Conservation (phyloP, 2,113 vertebrate species). For the Macroglossus sobrinus region DNA sequence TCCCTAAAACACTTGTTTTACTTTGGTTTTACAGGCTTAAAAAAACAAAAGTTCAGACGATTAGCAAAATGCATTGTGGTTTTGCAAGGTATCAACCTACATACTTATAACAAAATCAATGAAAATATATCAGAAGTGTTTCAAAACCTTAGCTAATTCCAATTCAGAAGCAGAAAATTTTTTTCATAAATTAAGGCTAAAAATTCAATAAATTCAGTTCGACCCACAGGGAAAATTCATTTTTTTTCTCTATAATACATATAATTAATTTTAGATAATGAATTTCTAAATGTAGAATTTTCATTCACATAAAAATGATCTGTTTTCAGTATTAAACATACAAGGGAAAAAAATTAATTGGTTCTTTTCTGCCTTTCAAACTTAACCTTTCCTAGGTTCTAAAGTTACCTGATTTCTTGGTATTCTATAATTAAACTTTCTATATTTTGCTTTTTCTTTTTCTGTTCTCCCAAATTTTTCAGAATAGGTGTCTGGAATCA, state of each 20-base stretch:
- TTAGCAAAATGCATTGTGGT: constrained; percentile 5
- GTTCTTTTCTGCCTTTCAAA: background rate
- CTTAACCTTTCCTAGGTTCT: background rate
- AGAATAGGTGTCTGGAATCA: background rate
- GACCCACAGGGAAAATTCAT: background rate
- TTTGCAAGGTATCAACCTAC: background rate
- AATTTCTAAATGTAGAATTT: constrained; percentile 33
- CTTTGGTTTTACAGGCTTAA: background rate
- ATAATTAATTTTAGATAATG: constrained; percentile 21
- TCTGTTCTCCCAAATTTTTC: background rate
- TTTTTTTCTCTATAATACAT: background rate
- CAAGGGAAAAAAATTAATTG: background rate
- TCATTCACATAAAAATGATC: constrained; percentile 2
- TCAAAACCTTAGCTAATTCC: constrained; percentile 17
- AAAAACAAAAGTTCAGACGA: background rate
- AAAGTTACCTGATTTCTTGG: background rate
- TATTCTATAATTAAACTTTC: background rate
- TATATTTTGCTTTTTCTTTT: background rate
- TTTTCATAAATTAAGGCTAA: constrained; percentile 31
- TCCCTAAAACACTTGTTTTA: background rate
- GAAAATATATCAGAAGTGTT: background rate
- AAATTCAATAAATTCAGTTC: constrained; percentile 28
- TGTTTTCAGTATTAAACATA: background rate
- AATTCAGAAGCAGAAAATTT: background rate
- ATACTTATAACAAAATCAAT: background rate